phyloP scores from a whole-genome alignment of 2,888 invertebrate species.

The Catocala sponsa region DNA sequence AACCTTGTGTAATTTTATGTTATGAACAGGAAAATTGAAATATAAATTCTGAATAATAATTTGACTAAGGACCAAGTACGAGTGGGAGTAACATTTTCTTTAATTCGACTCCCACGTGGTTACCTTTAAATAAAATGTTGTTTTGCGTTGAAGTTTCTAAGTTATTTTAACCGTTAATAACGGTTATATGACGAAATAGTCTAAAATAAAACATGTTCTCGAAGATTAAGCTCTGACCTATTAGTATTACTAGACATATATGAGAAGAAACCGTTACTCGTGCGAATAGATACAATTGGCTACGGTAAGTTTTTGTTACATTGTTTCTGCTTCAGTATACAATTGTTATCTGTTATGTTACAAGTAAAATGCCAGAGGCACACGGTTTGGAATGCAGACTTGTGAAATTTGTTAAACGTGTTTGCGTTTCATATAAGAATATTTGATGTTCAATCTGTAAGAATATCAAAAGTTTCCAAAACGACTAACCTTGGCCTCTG shows the following conservation, averaged over 20 bases:
- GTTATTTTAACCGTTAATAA: too few species aligned
- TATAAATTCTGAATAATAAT: background rate
- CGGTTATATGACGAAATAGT: constrained; percentile 2
- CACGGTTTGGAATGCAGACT: too few species aligned
- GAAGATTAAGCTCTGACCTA: constrained; percentile 23
- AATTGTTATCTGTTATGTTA: constrained; percentile 17
- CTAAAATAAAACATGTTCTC: constrained; percentile 18
- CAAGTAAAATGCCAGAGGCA: constrained; percentile 4
- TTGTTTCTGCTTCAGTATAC: constrained; percentile 26
- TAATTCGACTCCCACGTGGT: too few species aligned
- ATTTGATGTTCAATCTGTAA: background rate
- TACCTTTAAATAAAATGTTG: too few species aligned
- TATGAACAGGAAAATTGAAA: background rate
- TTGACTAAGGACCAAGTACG: background rate
- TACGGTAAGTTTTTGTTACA: constrained; percentile 27
- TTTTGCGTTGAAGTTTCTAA: too few species aligned
- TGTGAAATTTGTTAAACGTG: background rate
- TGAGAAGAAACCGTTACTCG: constrained; percentile 37
- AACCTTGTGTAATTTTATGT: background rate
- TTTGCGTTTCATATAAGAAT: background rate
- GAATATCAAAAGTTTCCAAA: background rate
- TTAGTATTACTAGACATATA: constrained; percentile 19
- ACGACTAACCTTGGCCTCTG: constrained; percentile 6
- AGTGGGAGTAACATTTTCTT: too few species aligned
- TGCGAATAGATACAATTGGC: constrained; percentile 34